Percentiles rank a stretch among this genome's conserved stretches.
These are phyloP conservation scores for Trichogramma pretiosum DNA, from an alignment of 1,140 invertebrate genomes.

Conservation along the genomic window DNA sequence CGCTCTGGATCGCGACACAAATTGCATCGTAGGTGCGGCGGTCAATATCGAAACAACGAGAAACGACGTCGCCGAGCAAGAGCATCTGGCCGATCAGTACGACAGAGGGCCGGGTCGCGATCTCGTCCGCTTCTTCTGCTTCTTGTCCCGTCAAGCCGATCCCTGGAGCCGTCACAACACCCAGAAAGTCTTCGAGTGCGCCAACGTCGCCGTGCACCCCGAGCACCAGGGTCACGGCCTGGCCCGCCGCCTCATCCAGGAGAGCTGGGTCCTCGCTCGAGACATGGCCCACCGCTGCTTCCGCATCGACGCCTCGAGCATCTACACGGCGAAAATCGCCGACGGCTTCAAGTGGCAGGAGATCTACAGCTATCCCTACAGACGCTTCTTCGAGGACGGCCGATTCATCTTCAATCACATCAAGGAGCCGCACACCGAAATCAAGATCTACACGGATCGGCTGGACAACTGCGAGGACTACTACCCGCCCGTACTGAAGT, in stretches of 20 bases:
- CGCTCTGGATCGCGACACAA: conserved; percentile 31
- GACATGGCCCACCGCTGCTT: conserved; percentile 38
- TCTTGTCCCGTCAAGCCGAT: conserved; percentile 30
- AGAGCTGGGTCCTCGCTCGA: conserved; percentile 37
- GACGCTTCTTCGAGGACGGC: conserved; percentile 21
- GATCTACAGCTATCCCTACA: conserved; percentile 25
- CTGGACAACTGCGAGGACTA: neutral
- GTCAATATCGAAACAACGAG: conserved; percentile 33
- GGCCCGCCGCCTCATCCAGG: conserved; percentile 31
- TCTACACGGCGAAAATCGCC: conserved; percentile 25
- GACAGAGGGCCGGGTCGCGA: conserved; percentile 24
- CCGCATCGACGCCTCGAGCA: conserved; percentile 40
- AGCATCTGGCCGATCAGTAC: conserved; percentile 10
- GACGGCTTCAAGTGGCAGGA: conserved; percentile 24
- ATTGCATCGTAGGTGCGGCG: conserved; percentile 35
- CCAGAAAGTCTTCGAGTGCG: conserved; percentile 38
- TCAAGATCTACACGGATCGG: conserved; percentile 23
- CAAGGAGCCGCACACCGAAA: conserved; percentile 23
- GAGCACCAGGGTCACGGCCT: conserved; percentile 32
- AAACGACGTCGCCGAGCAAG: conserved; percentile 27
- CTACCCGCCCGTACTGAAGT: neutral
- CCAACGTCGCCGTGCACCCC: conserved; percentile 35
- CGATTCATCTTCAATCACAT: conserved; percentile 26
- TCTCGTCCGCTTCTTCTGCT: conserved; percentile 37
- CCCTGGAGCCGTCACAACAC: conserved; percentile 35